These are phyloP conservation scores for Crotalus horridus DNA, from an alignment of 2,113 vertebrate species.

Conservation along the genomic window DNA sequence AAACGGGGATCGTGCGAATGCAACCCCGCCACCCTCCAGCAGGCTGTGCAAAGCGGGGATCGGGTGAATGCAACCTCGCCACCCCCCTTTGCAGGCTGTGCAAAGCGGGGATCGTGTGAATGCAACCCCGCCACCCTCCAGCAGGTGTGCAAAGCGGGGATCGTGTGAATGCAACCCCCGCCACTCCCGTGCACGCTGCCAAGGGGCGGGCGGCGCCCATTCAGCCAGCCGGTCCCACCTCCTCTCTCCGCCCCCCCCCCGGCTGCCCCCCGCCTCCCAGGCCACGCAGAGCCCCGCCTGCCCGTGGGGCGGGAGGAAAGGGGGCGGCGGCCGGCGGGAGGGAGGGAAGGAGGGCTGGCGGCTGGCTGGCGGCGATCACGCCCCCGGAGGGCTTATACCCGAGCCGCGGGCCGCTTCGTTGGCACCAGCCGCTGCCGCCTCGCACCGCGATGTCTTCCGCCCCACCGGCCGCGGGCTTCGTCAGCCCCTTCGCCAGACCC, in stretches of 20 bases:
- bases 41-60: too few relatives aligned
- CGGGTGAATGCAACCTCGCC: not conserved
- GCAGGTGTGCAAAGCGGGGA: too few relatives aligned
- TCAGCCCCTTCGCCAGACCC: constrained; percentile 53
- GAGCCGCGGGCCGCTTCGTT: not conserved
- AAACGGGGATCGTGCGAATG: not conserved
- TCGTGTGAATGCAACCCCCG: too few relatives aligned
- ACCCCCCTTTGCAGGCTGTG: too few relatives aligned
- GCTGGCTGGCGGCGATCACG: not conserved
- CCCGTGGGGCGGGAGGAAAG: constrained; percentile 26
- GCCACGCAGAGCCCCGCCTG: constrained; percentile 41
- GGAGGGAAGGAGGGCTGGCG: not conserved
- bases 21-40: not conserved
- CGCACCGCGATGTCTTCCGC: not conserved
- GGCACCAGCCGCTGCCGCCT: not conserved
- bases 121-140: too few relatives aligned
- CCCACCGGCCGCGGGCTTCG: not conserved
- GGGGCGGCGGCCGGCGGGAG: not conserved
- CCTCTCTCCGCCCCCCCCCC: not conserved
- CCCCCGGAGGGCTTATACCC: not conserved
- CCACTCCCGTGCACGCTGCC: not conserved
- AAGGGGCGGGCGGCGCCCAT: too few relatives aligned
- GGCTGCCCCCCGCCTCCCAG: not conserved
- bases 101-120: too few relatives aligned
- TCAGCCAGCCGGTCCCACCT: not conserved